phyloP scores from a whole-genome alignment of 2,113 vertebrate species.

The Stercorarius parasiticus region DNA sequence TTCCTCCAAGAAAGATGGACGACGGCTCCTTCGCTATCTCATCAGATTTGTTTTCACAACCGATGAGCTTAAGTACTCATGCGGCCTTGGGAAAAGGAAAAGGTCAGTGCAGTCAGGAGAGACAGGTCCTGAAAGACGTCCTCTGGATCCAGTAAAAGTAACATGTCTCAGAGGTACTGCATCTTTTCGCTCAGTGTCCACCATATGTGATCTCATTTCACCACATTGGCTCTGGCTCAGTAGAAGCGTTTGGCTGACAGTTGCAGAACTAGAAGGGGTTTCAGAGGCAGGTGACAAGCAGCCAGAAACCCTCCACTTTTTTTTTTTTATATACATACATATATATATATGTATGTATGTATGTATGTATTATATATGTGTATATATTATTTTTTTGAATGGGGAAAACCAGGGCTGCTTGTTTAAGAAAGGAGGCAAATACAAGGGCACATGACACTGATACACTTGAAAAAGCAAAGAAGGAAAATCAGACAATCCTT shows the following conservation, averaged over 20 bases:
- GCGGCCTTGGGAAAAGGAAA: constrained; percentile 98
- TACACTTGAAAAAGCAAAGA: not conserved
- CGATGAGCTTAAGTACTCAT: constrained; percentile 99
- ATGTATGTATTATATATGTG: constrained; percentile 7
- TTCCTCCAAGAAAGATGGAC: constrained; percentile 97
- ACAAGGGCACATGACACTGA: not conserved
- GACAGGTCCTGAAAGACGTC: constrained; percentile 93
- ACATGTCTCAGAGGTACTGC: constrained; percentile 99
- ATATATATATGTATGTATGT: not conserved
- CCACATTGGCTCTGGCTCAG: constrained; percentile 77
- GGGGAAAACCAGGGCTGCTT: not conserved
- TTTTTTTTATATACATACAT: not conserved
- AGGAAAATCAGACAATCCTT: not conserved
- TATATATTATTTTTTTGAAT: not conserved
- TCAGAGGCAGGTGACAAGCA: constrained; percentile 8
- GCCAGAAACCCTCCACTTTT: not conserved
- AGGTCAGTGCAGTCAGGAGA: constrained; percentile 97
- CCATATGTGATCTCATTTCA: constrained; percentile 82
- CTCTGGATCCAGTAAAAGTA: constrained; percentile 99
- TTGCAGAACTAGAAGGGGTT: constrained; percentile 45
- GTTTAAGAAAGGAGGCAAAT: not conserved
- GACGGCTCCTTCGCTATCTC: constrained; percentile 95
- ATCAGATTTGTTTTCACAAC: constrained; percentile 99
- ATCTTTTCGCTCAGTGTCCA: constrained; percentile 81
- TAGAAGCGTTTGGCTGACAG: constrained; percentile 64